Evolutionary conservation across 2,888 invertebrate genomes (phyloP).

Genomic region (Selenia dentaria): DNA sequence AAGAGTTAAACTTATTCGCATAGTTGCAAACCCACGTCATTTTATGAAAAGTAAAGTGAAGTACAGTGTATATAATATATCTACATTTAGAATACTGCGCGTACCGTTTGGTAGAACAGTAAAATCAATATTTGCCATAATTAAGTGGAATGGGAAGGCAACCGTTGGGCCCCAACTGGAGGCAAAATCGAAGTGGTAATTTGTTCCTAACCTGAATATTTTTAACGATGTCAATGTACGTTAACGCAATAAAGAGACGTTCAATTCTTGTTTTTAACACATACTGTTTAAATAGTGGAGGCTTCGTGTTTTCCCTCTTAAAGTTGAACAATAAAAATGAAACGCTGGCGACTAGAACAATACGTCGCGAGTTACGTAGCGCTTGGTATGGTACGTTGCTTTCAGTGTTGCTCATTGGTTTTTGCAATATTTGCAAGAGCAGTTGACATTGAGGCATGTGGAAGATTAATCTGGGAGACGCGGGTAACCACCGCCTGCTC

Average conservation of each 20-base stretch:
- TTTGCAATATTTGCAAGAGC: conserved; percentile 69
- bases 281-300: no score
- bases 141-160: conserved; percentile 72
- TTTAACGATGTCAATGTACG: no score
- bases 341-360: no score
- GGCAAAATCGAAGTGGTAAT: conserved; percentile 83
- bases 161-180: conserved; percentile 81
- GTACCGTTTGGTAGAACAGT: conserved; percentile 49
- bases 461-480: conserved; percentile 65
- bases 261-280: no score
- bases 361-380: no score
- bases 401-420: conserved; percentile 61
- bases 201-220: conserved; percentile 80
- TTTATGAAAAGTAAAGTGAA: conserved; percentile 35
- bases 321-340: no score
- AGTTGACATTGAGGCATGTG: conserved; percentile 74
- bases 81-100: conserved; percentile 23
- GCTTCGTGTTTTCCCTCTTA: no score
- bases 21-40: conserved; percentile 43
- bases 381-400: conserved; percentile 29
- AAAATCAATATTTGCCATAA: conserved; percentile 75
- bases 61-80: conserved; percentile 49
- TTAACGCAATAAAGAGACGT: no score
- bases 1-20: conserved; percentile 55
- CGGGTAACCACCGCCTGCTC: conserved; percentile 19